Conservation (phyloP, 2,888 invertebrate species). For the Drosophila rubida region DNA sequence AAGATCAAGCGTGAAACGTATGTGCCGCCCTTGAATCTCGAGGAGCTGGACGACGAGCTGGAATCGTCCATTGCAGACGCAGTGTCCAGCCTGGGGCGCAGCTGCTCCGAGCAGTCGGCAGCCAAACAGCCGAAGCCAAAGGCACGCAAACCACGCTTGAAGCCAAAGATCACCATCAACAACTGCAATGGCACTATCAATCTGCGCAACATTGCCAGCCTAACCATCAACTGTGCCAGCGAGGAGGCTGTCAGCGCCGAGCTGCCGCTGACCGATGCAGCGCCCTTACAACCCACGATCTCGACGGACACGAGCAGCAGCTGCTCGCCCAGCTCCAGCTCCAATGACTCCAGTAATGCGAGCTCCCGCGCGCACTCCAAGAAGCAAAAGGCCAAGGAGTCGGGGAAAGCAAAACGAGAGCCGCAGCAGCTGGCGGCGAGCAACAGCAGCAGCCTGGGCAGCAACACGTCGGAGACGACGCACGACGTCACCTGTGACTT, state of each 20-base stretch:
- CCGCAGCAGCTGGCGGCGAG: slow-evolving; percentile 11
- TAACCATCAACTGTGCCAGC: slow-evolving; percentile 84
- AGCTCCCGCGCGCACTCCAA: slow-evolving; percentile 82
- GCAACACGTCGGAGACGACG: slow-evolving; percentile 64
- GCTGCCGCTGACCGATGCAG: slow-evolving; percentile 56
- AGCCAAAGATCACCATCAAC: slow-evolving; percentile 84
- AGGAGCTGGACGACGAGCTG: slow-evolving; percentile 80
- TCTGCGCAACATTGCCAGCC: slow-evolving; percentile 83
- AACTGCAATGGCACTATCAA: slow-evolving; percentile 85
- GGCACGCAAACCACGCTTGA: slow-evolving; percentile 74
- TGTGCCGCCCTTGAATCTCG: slow-evolving; percentile 79
- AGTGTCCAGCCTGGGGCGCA: slow-evolving; percentile 77
- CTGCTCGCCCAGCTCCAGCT: slow-evolving; percentile 66
- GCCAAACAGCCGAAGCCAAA: slow-evolving; percentile 53
- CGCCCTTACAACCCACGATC: slow-evolving; percentile 27
- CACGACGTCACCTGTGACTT: slow-evolving; percentile 83
- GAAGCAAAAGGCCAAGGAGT: slow-evolving; percentile 57
- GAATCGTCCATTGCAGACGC: slow-evolving; percentile 82
- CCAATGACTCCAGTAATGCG: slow-evolving; percentile 78
- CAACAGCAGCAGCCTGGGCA: background rate
- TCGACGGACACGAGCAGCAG: slow-evolving; percentile 39
- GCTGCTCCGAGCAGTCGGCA: slow-evolving; percentile 44
- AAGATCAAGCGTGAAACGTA: slow-evolving; percentile 72
- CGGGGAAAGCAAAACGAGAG: background rate
- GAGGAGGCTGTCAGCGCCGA: slow-evolving; percentile 80